These are phyloP conservation scores for Odontesthes bonariensis DNA, from an alignment of 2,113 vertebrate species.

Conservation along the genomic window DNA sequence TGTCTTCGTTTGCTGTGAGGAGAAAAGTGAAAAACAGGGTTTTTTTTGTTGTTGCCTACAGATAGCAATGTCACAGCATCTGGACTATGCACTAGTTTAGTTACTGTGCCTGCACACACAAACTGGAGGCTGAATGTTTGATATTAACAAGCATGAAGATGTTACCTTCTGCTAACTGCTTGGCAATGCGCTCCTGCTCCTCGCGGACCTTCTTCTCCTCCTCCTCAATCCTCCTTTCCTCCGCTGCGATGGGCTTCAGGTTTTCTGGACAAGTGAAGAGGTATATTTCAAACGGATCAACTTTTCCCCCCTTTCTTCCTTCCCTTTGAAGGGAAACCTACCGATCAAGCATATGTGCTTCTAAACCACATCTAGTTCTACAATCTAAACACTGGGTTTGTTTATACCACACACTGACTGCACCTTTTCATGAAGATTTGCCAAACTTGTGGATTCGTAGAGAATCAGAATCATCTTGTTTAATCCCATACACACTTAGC, in stretches of 20 bases:
- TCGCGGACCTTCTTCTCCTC: conserved; percentile 89
- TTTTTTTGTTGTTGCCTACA: background rate
- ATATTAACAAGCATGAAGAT: background rate
- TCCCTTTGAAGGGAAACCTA: no score
- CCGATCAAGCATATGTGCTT: no score
- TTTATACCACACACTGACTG: no score
- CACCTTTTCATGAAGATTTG: no score
- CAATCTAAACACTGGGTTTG: no score
- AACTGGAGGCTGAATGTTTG: background rate
- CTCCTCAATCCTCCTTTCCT: conserved; percentile 88
- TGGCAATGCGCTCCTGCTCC: conserved; percentile 90
- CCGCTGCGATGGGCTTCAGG: conserved; percentile 91
- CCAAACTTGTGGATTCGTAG: no score
- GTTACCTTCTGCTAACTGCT: conserved; percentile 89
- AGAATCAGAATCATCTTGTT: no score
- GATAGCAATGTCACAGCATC: background rate
- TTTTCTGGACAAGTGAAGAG: conserved; percentile 79
- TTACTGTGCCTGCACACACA: background rate
- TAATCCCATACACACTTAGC: background rate
- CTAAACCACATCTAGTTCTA: no score
- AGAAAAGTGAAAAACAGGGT: background rate
- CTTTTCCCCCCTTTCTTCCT: no score
- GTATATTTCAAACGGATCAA: background rate
- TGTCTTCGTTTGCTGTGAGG: conserved; percentile 87
- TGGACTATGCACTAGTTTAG: background rate